Base-by-base conservation (phyloP, 2,113 vertebrate species). In the Melozone crissalis region DNA sequence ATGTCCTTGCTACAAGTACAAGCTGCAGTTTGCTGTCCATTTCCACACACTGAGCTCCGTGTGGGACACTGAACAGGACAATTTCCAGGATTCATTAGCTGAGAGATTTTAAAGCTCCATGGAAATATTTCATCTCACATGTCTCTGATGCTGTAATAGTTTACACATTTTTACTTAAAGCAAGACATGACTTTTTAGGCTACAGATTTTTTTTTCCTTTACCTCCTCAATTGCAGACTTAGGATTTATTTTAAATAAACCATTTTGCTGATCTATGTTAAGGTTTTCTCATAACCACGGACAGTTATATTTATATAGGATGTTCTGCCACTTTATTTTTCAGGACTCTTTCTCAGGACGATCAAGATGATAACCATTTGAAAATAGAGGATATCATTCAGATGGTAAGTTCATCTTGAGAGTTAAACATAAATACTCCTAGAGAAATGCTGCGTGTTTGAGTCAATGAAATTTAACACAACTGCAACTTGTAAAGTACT, bases 331-430 rank as follows among this genome's bases (percentile, higher is more conserved):
- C 72, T 74, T 83, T 47, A 58, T 82, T 93, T 97, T 96, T 89
- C 95, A 99, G 99, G 94, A 98, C 98, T 66, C 98, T 99, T 97
- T 99, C 99, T 96, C 99, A 99, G 93, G 99, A 99, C 68, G 99
- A 99, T 94, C 99, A 99, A 94, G 99, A 99, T 30, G 99, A 99
- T 71, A 98, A 98, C 49, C 99, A 99, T 92, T 97, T 99, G 91
- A 98, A 98, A 96, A 98, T 99, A 95, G 99, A 99, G 89, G 99
- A 99, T 91, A 99, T 99, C 37, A 96, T 99, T 94, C 98, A 99
- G 93, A 98, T 99, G 98, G 99, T 99, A 94, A 98, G 98, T 98
- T 92, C 37, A 59, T 46, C 55, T 66, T 33, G 14, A 46, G 23
- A 84, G 61, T 49, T 69, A 54, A 62, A 37, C 13, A 26, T 79